Evolutionary conservation across 2,113 vertebrate genomes (phyloP), one percentile per base, ranked within the genome.

Genomic region (Tinamus guttatus): DNA sequence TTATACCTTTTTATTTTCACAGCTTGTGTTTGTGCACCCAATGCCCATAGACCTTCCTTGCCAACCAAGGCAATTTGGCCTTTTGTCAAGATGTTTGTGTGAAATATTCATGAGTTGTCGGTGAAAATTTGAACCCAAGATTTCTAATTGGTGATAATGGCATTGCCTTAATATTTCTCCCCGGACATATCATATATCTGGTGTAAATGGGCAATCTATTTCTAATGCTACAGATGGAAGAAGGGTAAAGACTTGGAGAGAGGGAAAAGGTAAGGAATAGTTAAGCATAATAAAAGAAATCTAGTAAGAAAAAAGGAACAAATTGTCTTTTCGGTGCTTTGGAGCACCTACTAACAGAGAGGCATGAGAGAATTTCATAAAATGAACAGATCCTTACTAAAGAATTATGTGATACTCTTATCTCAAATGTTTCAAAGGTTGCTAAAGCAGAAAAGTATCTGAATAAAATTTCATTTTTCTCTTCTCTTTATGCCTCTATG

Each of bases 1-100:
- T 96, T 83, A 89, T 84, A 93, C 63, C 93, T 95, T 95, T 88
- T 96, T 94, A 93, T 96, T 97, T 96, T 90, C 91, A 86, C 95
- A 95, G 95, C 90, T 95, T 97, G 95, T 95, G 89, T 95, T 95
- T 94, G 64, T 94, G 87, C 73, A 93, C 59, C 85, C 93, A 76
- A 1, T 89, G 92, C 95, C 94, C 91, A 28, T 71, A 76, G 83
- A 71, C 75, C 28, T 95, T 75, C 81, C 54, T 54, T 95, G 94
- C 91, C 95, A 94, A 81, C 86, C 52, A 32, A 91, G 92, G 89
- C 96, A 92, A 83, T 96, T 95, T 95, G 86, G 87, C 71, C 81
- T 89, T 90, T 93, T 89, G 43, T 95, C 86, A 92, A 94, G 75
- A 56, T 41, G 70, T 24, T 92, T 38, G 14, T 24, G 22, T 92